Conservation (phyloP, 2,113 vertebrate species). For the Pangasianodon hypophthalmus region DNA sequence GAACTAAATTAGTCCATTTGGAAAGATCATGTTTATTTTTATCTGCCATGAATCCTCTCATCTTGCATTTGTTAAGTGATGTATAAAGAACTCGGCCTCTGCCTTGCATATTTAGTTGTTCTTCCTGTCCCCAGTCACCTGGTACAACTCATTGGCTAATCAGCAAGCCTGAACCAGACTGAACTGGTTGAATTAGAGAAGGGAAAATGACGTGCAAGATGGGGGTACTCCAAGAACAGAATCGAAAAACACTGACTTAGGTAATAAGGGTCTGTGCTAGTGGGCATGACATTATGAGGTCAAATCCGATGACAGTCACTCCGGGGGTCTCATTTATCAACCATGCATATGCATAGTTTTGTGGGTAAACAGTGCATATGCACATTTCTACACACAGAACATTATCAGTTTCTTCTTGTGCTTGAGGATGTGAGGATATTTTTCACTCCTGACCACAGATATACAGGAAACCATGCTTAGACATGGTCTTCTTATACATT, state of each 20-base stretch:
- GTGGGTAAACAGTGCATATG: background rate
- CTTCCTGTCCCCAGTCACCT: background rate
- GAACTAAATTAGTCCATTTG: background rate
- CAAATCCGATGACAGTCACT: background rate
- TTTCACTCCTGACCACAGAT: background rate
- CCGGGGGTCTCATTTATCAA: background rate
- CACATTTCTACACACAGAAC: background rate
- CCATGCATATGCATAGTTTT: background rate
- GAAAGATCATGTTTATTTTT: background rate
- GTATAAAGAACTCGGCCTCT: background rate
- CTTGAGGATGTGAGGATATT: background rate
- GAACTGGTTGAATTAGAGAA: background rate
- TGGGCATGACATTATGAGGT: background rate
- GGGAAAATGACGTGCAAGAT: background rate
- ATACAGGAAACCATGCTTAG: background rate
- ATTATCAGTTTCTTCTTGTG: background rate
- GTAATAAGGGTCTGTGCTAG: background rate
- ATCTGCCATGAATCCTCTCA: background rate
- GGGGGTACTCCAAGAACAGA: background rate
- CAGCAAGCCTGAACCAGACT: background rate
- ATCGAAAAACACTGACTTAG: background rate
- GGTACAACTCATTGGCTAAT: background rate
- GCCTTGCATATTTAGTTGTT: background rate
- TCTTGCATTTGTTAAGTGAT: background rate
- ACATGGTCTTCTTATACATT: background rate